These are phyloP conservation scores for Drosophila truncata DNA, from an alignment of 1,140 invertebrate species.

Conservation along the genomic window DNA sequence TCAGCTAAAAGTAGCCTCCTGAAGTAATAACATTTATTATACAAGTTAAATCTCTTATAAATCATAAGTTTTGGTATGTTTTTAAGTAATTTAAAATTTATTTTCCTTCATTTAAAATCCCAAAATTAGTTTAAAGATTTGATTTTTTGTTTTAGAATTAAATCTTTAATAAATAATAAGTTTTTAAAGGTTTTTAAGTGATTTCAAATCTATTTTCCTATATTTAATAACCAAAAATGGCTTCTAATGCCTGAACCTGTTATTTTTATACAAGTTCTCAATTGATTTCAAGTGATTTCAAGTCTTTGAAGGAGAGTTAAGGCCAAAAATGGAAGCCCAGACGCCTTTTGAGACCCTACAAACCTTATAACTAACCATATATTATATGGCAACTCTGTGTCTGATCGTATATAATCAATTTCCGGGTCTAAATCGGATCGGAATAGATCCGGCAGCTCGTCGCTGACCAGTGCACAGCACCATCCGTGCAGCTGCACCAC, in stretches of 20 bases:
- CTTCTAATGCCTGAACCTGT: background rate
- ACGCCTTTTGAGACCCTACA: background rate
- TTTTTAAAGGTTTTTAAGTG: too few species aligned
- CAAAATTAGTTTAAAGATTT: background rate
- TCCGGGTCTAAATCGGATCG: slow-evolving; percentile 18
- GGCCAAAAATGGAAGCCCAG: background rate
- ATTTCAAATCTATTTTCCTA: too few species aligned
- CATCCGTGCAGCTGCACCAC: slow-evolving; percentile 53
- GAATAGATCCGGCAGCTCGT: slow-evolving; percentile 76
- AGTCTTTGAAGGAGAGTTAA: background rate
- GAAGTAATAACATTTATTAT: too few species aligned
- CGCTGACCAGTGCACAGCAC: slow-evolving; percentile 69
- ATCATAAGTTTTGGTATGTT: too few species aligned
- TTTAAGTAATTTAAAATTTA: background rate
- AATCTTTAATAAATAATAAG: too few species aligned
- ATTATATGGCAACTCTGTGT: slow-evolving; percentile 5
- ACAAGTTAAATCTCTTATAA: background rate
- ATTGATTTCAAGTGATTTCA: slow-evolving; percentile 9
- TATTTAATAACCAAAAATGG: too few species aligned
- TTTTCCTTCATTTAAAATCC: too few species aligned
- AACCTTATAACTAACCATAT: background rate
- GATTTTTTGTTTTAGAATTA: too few species aligned
- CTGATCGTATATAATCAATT: slow-evolving; percentile 23
- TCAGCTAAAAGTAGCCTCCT: too few species aligned
- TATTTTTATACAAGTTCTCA: background rate